Conservation (phyloP, 1,140 invertebrate species). For the Agrilus planipennis region DNA sequence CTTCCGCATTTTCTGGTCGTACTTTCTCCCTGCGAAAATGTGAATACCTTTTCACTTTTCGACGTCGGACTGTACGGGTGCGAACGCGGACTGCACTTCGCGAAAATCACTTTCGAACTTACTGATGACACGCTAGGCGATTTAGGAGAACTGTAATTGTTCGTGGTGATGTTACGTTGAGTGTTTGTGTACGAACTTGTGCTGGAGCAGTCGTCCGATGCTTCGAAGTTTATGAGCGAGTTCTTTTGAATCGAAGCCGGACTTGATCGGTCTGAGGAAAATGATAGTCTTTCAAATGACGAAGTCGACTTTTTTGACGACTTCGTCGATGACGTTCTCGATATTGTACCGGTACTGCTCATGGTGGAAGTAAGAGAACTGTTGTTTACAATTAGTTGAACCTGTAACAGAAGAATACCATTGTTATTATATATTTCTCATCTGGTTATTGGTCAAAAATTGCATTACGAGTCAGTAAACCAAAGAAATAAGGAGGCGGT, state of each 20-base stretch:
- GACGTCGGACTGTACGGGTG: background rate
- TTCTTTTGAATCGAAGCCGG: conserved; percentile 2
- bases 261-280: conserved; percentile 4
- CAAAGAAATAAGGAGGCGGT: too few relatives aligned
- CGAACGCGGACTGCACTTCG: too few relatives aligned
- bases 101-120: too few relatives aligned
- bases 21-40: conserved; percentile 1
- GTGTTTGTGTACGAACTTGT: background rate
- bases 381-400: too few relatives aligned
- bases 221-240: background rate
- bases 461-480: too few relatives aligned
- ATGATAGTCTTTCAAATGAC: conserved; percentile 3
- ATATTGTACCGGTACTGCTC: background rate
- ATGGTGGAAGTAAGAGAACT: too few relatives aligned
- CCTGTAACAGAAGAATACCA: too few relatives aligned
- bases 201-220: background rate
- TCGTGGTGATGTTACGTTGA: too few relatives aligned
- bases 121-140: too few relatives aligned
- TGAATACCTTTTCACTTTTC: conserved; percentile 5
- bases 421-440: too few relatives aligned
- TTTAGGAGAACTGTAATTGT: background rate
- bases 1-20: too few relatives aligned
- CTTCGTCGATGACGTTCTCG: background rate
- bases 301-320: conserved; percentile 1
- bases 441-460: too few relatives aligned